Evolutionary conservation across 2,797 vertebrate species (phyloP).

Genomic region (Sorex maritimensis): DNA sequence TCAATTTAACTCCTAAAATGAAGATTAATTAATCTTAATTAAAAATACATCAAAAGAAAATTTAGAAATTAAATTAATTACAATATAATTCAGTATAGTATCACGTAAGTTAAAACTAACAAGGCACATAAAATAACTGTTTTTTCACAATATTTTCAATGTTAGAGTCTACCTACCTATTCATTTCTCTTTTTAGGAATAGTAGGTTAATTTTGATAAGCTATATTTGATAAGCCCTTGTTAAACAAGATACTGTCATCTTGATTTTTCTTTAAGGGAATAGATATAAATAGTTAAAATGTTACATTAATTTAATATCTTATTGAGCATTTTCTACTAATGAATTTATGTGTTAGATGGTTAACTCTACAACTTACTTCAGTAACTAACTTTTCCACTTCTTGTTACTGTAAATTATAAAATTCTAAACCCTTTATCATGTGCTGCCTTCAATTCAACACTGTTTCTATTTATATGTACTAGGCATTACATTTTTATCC

Average conservation of each 20-base stretch:
- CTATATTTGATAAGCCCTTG: slow-evolving; percentile 80
- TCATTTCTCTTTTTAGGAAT: slow-evolving; percentile 75
- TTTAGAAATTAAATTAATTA: slow-evolving; percentile 56
- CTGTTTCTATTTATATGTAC: slow-evolving; percentile 54
- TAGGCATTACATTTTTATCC: slow-evolving; percentile 50
- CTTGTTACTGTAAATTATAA: slow-evolving; percentile 59
- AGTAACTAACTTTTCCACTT: slow-evolving; percentile 60
- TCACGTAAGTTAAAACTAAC: slow-evolving; percentile 66
- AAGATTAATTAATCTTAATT: not conserved
- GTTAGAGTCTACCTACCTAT: slow-evolving; percentile 63
- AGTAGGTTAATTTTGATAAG: slow-evolving; percentile 77
- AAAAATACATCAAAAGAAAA: slow-evolving; percentile 14
- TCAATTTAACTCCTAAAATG: slow-evolving; percentile 5
- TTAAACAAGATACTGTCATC: slow-evolving; percentile 74
- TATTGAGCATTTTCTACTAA: slow-evolving; percentile 71
- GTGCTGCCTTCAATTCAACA: slow-evolving; percentile 34
- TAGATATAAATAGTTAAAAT: slow-evolving; percentile 76
- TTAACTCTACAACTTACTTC: slow-evolving; percentile 66
- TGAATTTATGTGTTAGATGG: slow-evolving; percentile 61
- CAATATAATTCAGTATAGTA: slow-evolving; percentile 34
- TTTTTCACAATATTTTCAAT: slow-evolving; percentile 64
- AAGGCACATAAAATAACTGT: slow-evolving; percentile 49
- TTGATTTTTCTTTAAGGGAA: slow-evolving; percentile 73
- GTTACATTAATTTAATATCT: slow-evolving; percentile 74
- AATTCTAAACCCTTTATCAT: slow-evolving; percentile 19